phyloP scores from a whole-genome alignment of 2,113 vertebrate genomes.

The Boleophthalmus pectinirostris region DNA sequence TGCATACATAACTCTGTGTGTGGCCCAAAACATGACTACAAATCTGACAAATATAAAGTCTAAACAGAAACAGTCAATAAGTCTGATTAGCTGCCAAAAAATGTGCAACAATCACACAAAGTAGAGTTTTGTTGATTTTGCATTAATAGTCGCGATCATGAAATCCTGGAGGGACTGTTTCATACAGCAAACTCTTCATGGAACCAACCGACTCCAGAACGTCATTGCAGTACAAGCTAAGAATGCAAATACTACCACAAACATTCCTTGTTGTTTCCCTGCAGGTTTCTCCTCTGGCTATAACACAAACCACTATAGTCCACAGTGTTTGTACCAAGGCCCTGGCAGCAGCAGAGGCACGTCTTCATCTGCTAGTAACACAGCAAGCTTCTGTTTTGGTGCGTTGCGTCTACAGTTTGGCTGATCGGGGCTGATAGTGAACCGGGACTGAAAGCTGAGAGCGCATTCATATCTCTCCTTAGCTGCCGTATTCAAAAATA shows the following conservation, averaged over 20 bases:
- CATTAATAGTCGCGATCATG: too few relatives aligned
- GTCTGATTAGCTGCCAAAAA: too few relatives aligned
- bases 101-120: too few relatives aligned
- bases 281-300: background rate
- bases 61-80: too few relatives aligned
- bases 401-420: conserved; percentile 37
- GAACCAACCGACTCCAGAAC: background rate
- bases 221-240: background rate
- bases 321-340: conserved; percentile 12
- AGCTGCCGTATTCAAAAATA: conserved; percentile 61
- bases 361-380: conserved; percentile 40
- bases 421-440: conserved; percentile 50
- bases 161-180: background rate
- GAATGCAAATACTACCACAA: background rate
- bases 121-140: too few relatives aligned
- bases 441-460: conserved; percentile 50
- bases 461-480: conserved; percentile 47
- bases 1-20: too few relatives aligned
- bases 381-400: conserved; percentile 54
- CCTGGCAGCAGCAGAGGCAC: conserved; percentile 6
- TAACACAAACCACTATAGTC: background rate
- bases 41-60: too few relatives aligned
- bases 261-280: background rate
- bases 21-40: too few relatives aligned
- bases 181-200: background rate